A percentile compares a stretch with the other conserved stretches of the same genome.
Evolutionary conservation across 2,888 invertebrate genomes (phyloP).

Genomic region (Callimorpha dominula): DNA sequence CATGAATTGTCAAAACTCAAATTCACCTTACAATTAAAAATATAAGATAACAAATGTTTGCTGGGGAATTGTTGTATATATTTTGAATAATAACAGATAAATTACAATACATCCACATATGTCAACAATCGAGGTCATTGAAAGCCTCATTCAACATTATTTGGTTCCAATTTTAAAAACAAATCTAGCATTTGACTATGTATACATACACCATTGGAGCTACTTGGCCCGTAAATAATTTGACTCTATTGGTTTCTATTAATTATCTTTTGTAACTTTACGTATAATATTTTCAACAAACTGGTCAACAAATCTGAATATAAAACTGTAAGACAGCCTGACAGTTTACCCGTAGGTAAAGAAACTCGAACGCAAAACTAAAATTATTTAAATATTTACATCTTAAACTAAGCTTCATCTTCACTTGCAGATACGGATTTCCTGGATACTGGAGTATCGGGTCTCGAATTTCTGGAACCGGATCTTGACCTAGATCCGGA

Average conservation of each 20-base stretch:
- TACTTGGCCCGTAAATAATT: background rate
- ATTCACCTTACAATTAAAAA: background rate
- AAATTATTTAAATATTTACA: conserved; percentile 48
- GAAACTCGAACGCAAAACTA: conserved; percentile 33
- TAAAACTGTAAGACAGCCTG: conserved; percentile 3
- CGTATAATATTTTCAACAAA: conserved; percentile 16
- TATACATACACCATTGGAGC: background rate
- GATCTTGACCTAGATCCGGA: conserved; percentile 74
- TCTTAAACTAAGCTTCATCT: conserved; percentile 72
- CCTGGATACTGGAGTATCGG: conserved; percentile 86
- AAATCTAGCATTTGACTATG: conserved; percentile 1
- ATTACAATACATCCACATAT: background rate
- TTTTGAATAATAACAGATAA: background rate
- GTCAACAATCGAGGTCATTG: background rate
- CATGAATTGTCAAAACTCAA: too few species aligned
- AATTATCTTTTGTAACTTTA: background rate
- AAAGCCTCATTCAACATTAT: background rate
- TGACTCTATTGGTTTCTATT: background rate
- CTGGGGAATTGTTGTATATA: background rate
- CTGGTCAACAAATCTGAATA: conserved; percentile 11
- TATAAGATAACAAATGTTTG: background rate
- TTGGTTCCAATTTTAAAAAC: background rate
- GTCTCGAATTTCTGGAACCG: conserved; percentile 78
- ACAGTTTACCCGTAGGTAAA: conserved; percentile 36
- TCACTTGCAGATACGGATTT: conserved; percentile 88